These are phyloP conservation scores for Macrobrachium nipponense DNA, from an alignment of 1,140 invertebrate species.

Conservation along the genomic window DNA sequence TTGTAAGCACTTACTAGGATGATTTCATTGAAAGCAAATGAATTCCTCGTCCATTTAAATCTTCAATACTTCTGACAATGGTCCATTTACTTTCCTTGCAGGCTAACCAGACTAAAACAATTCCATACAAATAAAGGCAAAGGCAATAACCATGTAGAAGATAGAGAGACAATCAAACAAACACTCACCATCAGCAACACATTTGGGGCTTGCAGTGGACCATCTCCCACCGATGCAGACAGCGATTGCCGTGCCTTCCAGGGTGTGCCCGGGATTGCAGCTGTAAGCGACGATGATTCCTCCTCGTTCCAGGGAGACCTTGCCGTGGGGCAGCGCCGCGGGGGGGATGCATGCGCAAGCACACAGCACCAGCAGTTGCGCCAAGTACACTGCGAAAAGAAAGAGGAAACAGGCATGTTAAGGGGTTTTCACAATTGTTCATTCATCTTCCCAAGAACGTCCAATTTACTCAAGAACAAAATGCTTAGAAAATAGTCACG, in stretches of 20 bases:
- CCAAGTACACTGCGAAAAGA: not conserved
- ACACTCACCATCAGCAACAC: constrained; percentile 33
- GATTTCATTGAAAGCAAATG: too few relatives aligned
- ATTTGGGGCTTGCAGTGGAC: constrained; percentile 49
- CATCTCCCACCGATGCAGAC: constrained; percentile 57
- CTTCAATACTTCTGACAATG: too few relatives aligned
- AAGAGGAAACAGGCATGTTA: not conserved
- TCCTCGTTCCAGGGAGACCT: constrained; percentile 48
- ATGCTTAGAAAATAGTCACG: too few relatives aligned
- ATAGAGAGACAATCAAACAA: not conserved
- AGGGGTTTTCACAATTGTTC: too few relatives aligned
- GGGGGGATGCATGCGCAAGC: constrained; percentile 50
- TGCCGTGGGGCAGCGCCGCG: constrained; percentile 25
- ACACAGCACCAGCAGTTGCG: not conserved
- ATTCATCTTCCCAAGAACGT: too few relatives aligned
- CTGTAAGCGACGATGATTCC: constrained; percentile 47
- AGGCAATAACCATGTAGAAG: not conserved
- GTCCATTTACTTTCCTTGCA: too few relatives aligned
- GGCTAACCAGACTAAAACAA: too few relatives aligned
- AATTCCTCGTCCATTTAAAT: too few relatives aligned
- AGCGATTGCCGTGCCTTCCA: constrained; percentile 49
- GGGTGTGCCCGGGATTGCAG: constrained; percentile 50
- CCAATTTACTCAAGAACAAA: too few relatives aligned
- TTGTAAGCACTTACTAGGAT: too few relatives aligned
- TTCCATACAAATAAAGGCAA: not conserved